These are phyloP conservation scores for Grapholita molesta DNA, from an alignment of 1,140 invertebrate species.

Conservation along the genomic window DNA sequence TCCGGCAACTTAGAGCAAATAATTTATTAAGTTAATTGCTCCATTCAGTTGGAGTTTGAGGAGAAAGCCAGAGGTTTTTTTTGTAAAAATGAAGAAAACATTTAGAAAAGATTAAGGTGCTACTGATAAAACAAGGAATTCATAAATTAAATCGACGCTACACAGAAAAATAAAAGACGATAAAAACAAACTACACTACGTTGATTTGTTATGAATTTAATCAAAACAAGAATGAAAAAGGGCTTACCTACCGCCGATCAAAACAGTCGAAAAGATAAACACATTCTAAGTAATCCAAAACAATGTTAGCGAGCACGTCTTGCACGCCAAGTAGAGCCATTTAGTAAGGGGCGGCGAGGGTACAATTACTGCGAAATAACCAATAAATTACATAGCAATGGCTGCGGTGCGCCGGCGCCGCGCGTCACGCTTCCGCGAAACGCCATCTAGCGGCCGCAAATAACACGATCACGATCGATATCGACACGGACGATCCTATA, in stretches of 20 bases:
- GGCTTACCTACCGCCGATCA: slow-evolving; percentile 9
- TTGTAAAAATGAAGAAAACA: too few relatives aligned
- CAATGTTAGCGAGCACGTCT: slow-evolving; percentile 25
- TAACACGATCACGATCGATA: slow-evolving; percentile 63
- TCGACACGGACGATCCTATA: slow-evolving; percentile 21
- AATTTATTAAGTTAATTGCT: slow-evolving; percentile 12
- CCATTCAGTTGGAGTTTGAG: slow-evolving; percentile 1
- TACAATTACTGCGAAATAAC: slow-evolving; percentile 68
- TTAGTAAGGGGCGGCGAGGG: slow-evolving; percentile 51
- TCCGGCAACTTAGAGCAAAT: slow-evolving; percentile 7
- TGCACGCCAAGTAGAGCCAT: slow-evolving; percentile 50
- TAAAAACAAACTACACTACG: too few relatives aligned
- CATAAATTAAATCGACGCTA: too few relatives aligned
- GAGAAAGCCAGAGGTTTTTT: background rate
- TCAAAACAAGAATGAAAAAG: background rate
- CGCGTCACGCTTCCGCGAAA: slow-evolving; percentile 66
- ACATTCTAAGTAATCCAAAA: slow-evolving; percentile 22
- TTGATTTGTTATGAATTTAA: too few relatives aligned
- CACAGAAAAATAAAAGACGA: too few relatives aligned
- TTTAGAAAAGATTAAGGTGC: too few relatives aligned
- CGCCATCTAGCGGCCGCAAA: slow-evolving; percentile 56
- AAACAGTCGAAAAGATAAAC: slow-evolving; percentile 18
- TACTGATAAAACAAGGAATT: too few relatives aligned
- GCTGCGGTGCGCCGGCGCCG: slow-evolving; percentile 44
- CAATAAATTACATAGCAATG: slow-evolving; percentile 62